Conservation (phyloP, 2,888 invertebrate species). For the Acrobasis repandana region DNA sequence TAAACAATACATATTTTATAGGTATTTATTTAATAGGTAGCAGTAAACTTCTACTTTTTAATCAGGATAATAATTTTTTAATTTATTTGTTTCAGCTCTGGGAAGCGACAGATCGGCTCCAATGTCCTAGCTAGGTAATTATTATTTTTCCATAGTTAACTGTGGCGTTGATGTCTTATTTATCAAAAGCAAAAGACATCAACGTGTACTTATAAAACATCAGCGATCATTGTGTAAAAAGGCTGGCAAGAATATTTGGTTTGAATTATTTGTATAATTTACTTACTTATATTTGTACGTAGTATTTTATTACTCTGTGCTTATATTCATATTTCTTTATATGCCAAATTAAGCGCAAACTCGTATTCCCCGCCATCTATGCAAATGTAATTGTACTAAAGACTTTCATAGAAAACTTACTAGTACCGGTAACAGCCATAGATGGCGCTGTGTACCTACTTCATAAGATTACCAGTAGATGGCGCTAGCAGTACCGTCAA, state of each 20-base stretch:
- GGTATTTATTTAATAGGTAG: no score
- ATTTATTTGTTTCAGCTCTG: constrained; percentile 85
- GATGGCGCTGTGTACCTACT: constrained; percentile 47
- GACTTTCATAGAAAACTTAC: background rate
- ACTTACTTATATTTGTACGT: no score
- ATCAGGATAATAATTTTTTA: background rate
- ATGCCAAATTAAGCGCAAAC: no score
- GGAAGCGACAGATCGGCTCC: constrained; percentile 91
- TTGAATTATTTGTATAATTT: no score
- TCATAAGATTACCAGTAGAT: constrained; percentile 36
- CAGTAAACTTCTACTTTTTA: no score
- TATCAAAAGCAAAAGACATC: constrained; percentile 2
- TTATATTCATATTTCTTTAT: no score
- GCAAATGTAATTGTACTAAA: constrained; percentile 22
- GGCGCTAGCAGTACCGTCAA: constrained; percentile 36
- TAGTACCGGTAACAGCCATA: constrained; percentile 29
- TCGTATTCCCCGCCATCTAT: constrained; percentile 53
- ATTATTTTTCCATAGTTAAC: no score
- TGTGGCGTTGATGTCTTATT: constrained; percentile 5
- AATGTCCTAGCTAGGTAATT: constrained; percentile 93
- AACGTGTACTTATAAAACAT: no score
- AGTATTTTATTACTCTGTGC: no score
- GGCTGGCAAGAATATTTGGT: no score
- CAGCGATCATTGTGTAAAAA: no score
- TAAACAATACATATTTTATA: no score